Base-by-base conservation (phyloP, 1,140 invertebrate species). In the Centruroides vittatus region DNA sequence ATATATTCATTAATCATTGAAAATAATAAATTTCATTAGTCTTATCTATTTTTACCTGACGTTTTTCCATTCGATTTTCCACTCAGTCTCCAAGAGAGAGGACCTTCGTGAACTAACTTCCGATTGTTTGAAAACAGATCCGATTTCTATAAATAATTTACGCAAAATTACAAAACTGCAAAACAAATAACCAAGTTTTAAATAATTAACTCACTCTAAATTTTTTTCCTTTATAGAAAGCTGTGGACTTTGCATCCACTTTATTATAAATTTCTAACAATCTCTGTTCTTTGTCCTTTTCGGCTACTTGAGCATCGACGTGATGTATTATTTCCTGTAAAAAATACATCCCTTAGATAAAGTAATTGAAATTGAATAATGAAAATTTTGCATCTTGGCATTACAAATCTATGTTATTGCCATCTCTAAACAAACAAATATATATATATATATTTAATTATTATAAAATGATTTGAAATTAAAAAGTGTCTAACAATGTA, bases 261-360 rank as follows among this genome's bases (percentile, higher is more conserved):
- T 85, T 84, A 70, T 90, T 85, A 73, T 93, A 95, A 64, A 96
- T 93, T 73, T 96, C 92, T 62, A 93, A 71, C 70, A 94, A 88
- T 35, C 89, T 75, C 71, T 90, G 85, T 69, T 93, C 85, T 63
- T 88, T 80, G 71, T 95, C 89, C 71, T 92, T 90, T 62, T 91
- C 86, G 4, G 89, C 91, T 41, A 98, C 92, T 72, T 92, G 86
- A 35, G 86, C 83, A 73, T 97, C 86, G 3, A 95, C 89, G 73
- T 90, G 87, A 7, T 84, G 83, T 53, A 93, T 76, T 57, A 95
- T 89, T 68, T 89, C 85, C 77, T 84, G 68, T 36, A 75, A 71
- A 65, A 55, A 58, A 51, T 1, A 59, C 7, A 73, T 35, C 51
- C 50, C 34, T 54, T 51, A 61, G 34, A 41, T 23, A 23, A 23